phyloP scores from a whole-genome alignment of 2,797 vertebrate species.

The Tamandua tetradactyla region DNA sequence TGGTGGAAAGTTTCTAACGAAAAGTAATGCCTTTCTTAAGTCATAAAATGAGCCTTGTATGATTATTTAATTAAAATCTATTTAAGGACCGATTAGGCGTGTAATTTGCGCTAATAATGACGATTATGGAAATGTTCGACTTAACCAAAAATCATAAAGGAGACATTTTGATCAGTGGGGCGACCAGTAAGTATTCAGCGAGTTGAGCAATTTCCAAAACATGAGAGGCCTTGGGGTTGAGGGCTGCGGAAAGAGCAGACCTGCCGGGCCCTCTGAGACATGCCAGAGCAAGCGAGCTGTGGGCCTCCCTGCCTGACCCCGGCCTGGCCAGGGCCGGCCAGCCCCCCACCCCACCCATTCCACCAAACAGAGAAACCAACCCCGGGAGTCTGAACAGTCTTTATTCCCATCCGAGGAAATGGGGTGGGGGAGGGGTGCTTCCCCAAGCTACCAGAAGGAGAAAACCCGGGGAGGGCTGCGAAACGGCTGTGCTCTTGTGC shows the following conservation, averaged over 20 bases:
- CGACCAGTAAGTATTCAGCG: conserved; percentile 69
- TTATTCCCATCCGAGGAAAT: neutral
- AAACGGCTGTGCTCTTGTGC: conserved; percentile 72
- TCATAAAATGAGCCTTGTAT: conserved; percentile 83
- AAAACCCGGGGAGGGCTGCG: conserved; percentile 31
- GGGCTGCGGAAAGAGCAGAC: neutral
- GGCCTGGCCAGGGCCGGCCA: neutral
- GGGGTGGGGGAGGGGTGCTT: neutral
- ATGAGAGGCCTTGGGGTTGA: neutral
- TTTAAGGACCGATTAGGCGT: conserved; percentile 83
- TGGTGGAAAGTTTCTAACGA: conserved; percentile 79
- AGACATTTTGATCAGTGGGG: conserved; percentile 81
- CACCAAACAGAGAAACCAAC: neutral
- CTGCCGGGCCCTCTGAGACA: neutral
- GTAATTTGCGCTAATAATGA: conserved; percentile 82
- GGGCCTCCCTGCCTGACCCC: neutral
- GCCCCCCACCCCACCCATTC: neutral
- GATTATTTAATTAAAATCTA: conserved; percentile 86
- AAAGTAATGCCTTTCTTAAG: conserved; percentile 82
- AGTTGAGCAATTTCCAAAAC: conserved; percentile 62
- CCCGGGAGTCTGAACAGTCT: conserved; percentile 2
- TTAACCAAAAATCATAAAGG: conserved; percentile 85
- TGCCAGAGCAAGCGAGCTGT: neutral
- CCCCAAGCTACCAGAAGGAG: conserved; percentile 9
- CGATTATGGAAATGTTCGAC: conserved; percentile 84